phyloP scores from a whole-genome alignment of 1,140 invertebrate species.

The Papilio polytes region DNA sequence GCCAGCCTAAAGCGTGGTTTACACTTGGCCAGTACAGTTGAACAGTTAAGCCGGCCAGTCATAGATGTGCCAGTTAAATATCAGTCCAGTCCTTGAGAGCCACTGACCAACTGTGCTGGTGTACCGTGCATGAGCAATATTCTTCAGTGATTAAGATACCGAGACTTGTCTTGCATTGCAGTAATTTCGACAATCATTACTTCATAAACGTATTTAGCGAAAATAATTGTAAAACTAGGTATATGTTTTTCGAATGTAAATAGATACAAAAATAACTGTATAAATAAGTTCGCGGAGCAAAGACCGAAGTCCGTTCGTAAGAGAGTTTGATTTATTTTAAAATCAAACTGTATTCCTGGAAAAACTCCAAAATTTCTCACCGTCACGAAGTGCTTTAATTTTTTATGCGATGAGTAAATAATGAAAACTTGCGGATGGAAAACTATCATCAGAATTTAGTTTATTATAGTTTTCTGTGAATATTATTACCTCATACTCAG shows the following conservation, averaged over 20 bases:
- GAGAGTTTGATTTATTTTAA: constrained; percentile 25
- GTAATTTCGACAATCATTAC: background rate
- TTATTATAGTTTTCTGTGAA: constrained; percentile 8
- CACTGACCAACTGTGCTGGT: too few relatives aligned
- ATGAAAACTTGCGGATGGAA: constrained; percentile 21
- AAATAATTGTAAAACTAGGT: background rate
- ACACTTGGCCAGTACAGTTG: too few relatives aligned
- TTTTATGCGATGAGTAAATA: constrained; percentile 21
- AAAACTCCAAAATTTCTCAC: constrained; percentile 9
- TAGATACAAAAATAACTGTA: background rate
- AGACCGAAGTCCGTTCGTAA: constrained; percentile 18
- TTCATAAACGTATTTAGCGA: background rate
- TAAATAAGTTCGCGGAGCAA: constrained; percentile 15
- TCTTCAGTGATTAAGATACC: too few relatives aligned
- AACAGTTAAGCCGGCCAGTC: too few relatives aligned
- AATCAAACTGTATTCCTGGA: background rate
- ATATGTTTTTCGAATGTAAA: background rate
- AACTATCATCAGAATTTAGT: constrained; percentile 9
- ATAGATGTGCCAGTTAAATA: too few relatives aligned
- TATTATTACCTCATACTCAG: background rate
- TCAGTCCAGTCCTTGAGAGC: too few relatives aligned
- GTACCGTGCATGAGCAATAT: too few relatives aligned
- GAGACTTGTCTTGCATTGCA: too few relatives aligned
- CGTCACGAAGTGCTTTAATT: background rate
- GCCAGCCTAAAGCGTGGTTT: too few relatives aligned